Evolutionary conservation across 1,140 invertebrate species (phyloP).

Genomic region (Aphaenogaster rudis): DNA sequence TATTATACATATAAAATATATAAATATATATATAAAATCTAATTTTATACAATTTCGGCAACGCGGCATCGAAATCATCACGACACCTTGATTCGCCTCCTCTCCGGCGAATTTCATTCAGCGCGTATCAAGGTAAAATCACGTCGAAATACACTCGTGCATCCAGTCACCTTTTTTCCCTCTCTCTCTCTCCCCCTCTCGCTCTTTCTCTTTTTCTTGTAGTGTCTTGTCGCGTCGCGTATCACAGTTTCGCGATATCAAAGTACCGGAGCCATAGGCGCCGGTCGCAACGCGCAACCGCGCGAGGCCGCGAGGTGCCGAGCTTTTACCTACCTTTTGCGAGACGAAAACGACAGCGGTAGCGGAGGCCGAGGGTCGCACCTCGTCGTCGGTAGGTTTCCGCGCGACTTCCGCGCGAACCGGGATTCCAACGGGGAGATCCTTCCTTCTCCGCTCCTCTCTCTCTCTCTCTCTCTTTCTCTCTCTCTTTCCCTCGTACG

Average conservation of each 20-base stretch:
- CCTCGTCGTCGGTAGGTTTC: constrained; percentile 62
- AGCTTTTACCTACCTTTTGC: constrained; percentile 61
- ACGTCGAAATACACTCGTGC: neutral
- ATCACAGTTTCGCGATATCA: neutral
- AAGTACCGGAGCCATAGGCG: neutral
- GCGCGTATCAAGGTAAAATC: neutral
- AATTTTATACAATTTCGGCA: neutral
- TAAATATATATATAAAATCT: neutral
- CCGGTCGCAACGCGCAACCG: constrained; percentile 26
- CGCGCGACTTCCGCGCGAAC: constrained; percentile 68
- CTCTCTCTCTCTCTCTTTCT: neutral
- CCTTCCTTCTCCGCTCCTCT: constrained; percentile 7
- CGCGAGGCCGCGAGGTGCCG: neutral
- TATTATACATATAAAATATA: neutral
- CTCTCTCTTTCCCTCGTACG: neutral
- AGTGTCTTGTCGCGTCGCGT: neutral
- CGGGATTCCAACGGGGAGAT: constrained; percentile 9
- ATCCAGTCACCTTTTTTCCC: neutral
- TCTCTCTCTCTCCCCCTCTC: neutral
- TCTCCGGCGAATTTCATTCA: neutral
- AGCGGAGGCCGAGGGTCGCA: constrained; percentile 47
- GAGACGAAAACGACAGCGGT: constrained; percentile 64
- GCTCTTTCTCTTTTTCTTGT: neutral
- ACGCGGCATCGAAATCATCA: neutral
- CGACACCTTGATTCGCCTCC: neutral